A percentile compares a stretch with the other conserved stretches of the same genome.
phyloP scores from a whole-genome alignment of 2,797 vertebrate genomes.

The Sternotherus odoratus region DNA sequence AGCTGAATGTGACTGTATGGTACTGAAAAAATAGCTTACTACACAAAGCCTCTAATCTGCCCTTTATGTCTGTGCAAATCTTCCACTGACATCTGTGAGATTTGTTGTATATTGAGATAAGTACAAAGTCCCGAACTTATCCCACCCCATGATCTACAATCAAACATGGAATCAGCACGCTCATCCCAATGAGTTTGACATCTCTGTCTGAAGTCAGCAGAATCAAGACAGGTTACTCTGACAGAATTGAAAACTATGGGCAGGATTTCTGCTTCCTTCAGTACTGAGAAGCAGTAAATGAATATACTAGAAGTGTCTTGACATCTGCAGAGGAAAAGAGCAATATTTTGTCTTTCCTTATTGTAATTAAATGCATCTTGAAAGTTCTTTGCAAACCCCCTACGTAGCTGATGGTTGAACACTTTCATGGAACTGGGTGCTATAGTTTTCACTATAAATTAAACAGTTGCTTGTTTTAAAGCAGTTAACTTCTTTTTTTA shows the following conservation, averaged over 20 bases:
- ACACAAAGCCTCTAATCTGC: background rate
- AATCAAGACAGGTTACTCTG: background rate
- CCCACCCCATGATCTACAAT: background rate
- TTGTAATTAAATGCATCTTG: background rate
- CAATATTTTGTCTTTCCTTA: background rate
- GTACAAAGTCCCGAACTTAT: background rate
- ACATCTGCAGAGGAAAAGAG: background rate
- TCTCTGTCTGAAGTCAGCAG: background rate
- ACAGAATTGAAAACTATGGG: background rate
- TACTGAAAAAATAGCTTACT: background rate
- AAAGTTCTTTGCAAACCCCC: background rate
- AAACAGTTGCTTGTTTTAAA: background rate
- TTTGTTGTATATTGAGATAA: background rate
- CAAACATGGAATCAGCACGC: background rate
- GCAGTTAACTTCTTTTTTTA: slow-evolving; percentile 54
- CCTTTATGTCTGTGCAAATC: background rate
- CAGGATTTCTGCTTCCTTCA: background rate
- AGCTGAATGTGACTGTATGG: background rate
- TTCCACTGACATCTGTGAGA: background rate
- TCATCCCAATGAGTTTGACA: background rate
- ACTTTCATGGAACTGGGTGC: background rate
- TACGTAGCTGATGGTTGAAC: background rate
- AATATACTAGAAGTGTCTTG: background rate
- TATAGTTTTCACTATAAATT: background rate
- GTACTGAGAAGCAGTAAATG: background rate